A percentile compares a stretch with the other conserved stretches of the same genome.
These are phyloP conservation scores for Rallus limicola DNA, from an alignment of 2,113 vertebrate genomes.

Conservation along the genomic window DNA sequence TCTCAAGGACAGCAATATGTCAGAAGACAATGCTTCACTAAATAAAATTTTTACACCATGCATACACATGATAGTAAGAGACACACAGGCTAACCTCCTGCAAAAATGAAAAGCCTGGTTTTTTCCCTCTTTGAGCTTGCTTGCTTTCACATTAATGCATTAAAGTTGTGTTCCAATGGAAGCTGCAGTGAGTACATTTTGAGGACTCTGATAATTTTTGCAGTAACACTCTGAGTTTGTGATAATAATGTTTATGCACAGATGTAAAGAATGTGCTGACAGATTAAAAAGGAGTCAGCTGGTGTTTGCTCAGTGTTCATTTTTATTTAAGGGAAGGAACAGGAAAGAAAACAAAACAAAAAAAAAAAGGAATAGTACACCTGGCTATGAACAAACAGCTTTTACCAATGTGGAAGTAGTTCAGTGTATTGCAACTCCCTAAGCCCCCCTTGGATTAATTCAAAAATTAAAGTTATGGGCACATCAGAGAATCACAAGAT, in stretches of 20 bases:
- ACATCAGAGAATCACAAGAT: slow-evolving; percentile 36
- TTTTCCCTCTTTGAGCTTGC: background rate
- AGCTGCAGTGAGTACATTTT: slow-evolving; percentile 52
- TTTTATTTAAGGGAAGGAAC: slow-evolving; percentile 41
- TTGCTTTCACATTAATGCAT: slow-evolving; percentile 42
- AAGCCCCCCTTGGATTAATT: slow-evolving; percentile 17
- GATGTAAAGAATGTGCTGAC: slow-evolving; percentile 81
- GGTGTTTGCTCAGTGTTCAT: slow-evolving; percentile 51
- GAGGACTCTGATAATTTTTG: slow-evolving; percentile 71
- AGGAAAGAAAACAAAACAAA: rapidly evolving
- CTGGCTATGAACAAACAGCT: slow-evolving; percentile 63
- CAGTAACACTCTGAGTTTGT: slow-evolving; percentile 71
- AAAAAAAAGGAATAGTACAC: slow-evolving; percentile 12
- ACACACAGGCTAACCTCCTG: slow-evolving; percentile 23
- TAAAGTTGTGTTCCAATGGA: slow-evolving; percentile 51
- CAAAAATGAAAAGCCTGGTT: slow-evolving; percentile 3
- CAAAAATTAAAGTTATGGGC: slow-evolving; percentile 46
- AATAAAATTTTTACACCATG: slow-evolving; percentile 45
- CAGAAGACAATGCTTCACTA: slow-evolving; percentile 41
- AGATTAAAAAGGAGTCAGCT: slow-evolving; percentile 72
- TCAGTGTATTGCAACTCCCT: slow-evolving; percentile 26
- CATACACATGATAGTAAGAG: background rate
- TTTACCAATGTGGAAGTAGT: slow-evolving; percentile 51
- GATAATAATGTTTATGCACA: slow-evolving; percentile 77
- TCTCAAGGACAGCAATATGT: slow-evolving; percentile 31